These are phyloP conservation scores for Poeciliopsis turneri DNA, from an alignment of 2,797 vertebrate genomes.

Conservation along the genomic window DNA sequence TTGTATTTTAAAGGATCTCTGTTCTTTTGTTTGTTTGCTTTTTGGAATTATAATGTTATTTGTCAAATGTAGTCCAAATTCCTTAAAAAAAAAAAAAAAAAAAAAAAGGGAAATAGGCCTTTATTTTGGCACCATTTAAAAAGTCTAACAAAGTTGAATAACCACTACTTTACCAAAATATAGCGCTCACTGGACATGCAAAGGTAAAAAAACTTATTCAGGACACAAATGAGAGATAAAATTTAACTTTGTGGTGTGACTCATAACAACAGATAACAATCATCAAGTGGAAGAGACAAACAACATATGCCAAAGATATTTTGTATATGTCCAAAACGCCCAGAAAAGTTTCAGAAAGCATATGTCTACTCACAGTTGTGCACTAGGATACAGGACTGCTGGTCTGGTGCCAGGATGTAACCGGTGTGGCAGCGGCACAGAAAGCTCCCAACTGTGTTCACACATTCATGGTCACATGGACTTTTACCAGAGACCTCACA, in stretches of 20 bases:
- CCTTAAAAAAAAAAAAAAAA: neutral
- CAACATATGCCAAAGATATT: neutral
- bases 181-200: neutral
- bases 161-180: neutral
- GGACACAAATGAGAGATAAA: neutral
- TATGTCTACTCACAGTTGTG: constrained; percentile 73
- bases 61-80: neutral
- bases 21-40: neutral
- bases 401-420: constrained; percentile 76
- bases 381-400: constrained; percentile 73
- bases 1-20: neutral
- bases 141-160: neutral
- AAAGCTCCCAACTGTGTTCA: constrained; percentile 82
- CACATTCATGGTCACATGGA: constrained; percentile 80
- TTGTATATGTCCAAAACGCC: neutral
- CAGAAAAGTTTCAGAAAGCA: neutral
- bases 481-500: constrained; percentile 69
- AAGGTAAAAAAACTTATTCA: neutral
- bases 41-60: neutral
- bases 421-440: constrained; percentile 76
- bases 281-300: neutral
- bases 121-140: neutral
- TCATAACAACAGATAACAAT: neutral
- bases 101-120: neutral
- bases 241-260: neutral